Evolutionary conservation across 1,140 invertebrate genomes (phyloP), one percentile per base, ranked within the genome.

Genomic region (Drosophila suzukii): DNA sequence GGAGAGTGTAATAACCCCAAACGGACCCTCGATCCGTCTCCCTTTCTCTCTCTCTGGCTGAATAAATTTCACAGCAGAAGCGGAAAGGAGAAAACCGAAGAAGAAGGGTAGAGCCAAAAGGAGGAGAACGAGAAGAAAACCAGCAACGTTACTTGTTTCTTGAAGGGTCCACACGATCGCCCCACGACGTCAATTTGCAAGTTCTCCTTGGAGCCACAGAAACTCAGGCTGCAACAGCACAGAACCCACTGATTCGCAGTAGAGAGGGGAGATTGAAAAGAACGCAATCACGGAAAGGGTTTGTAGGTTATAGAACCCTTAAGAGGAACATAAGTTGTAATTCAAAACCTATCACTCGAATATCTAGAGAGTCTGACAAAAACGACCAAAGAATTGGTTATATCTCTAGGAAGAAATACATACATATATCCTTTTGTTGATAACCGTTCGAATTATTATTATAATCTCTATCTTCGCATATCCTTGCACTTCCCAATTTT

Each of bases 161-260:
- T 63, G 61, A 85, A 86, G 82, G 82, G 82, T 68, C 62, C 73
- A 51, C 71, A 56, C 78, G 74, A 85, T 71, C 68, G 68, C 82
- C 82, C 67, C 67, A 71, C 72, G 70, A 86, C 68, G 82, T 81
- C 82, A 85, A 86, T 86, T 86, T 76, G 73, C 73, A 76, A 76
- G 73, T 76, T 76, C 72, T 75, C 70, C 58, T 74, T 74, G 58
- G 44, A 62, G 72, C 72, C 72, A 15, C 61, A 67, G 61, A 53
- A 30, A 68, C 60, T 66, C 43, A 11, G 43, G 10, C 39, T 57
- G 55, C 24, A 6, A 66, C 57, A 38, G 24, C 34, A 11, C 38
- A 49, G 60, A 67, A 50, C 43, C 63, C 46, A 49, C 63, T 66
- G 63, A 67, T 50, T 50, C 27, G 44, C 17, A 15, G 27, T 11